phyloP scores from a whole-genome alignment of 2,888 invertebrate species.

The Pseudanteris insignis region DNA sequence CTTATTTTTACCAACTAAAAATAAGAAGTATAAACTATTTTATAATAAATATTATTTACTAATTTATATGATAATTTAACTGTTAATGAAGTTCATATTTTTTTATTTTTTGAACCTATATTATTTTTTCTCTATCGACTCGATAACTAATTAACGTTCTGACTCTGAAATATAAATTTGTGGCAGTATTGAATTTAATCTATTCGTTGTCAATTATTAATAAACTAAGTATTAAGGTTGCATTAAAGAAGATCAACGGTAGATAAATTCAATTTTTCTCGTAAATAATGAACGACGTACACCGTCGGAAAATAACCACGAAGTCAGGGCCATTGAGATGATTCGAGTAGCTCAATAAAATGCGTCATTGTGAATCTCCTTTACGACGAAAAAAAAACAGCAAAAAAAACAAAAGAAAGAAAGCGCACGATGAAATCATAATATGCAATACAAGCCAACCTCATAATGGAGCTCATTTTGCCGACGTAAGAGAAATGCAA shows the following conservation, averaged over 20 bases:
- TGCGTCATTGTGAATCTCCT: constrained; percentile 24
- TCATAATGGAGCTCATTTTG: constrained; percentile 25
- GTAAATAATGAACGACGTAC: constrained; percentile 26
- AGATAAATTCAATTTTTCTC: constrained; percentile 33
- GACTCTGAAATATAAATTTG: neutral
- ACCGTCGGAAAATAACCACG: constrained; percentile 28
- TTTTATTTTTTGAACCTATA: neutral
- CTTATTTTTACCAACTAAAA: no score
- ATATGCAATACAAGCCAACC: constrained; percentile 19
- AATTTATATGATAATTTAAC: no score
- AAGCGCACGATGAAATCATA: constrained; percentile 32
- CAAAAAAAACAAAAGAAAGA: no score
- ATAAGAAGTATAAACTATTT: no score
- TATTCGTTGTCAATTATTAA: constrained; percentile 14
- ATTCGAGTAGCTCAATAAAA: constrained; percentile 38
- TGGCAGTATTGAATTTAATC: constrained; percentile 1
- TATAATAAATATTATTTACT: no score
- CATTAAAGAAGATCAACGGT: constrained; percentile 16
- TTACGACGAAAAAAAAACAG: constrained; percentile 14
- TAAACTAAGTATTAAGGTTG: constrained; percentile 3
- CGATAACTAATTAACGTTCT: neutral
- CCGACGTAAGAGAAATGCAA: constrained; percentile 14
- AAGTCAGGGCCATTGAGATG: constrained; percentile 23
- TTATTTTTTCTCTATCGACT: no score
- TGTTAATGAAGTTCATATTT: no score